Base-by-base conservation (phyloP, 2,797 vertebrate species). In the Phylloscopus collybita region DNA sequence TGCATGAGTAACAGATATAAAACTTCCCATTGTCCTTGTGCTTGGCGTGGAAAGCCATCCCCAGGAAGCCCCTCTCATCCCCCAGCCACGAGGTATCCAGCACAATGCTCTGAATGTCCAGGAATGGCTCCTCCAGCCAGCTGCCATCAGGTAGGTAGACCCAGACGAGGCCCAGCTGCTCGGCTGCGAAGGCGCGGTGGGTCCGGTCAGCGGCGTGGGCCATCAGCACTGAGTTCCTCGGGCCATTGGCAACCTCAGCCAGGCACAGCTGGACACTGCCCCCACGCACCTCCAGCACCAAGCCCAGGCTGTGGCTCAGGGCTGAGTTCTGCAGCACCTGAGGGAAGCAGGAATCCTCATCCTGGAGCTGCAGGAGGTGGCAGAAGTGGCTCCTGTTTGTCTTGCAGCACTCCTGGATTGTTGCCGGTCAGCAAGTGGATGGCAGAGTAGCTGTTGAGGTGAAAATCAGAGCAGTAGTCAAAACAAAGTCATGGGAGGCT, bases 181-280 rank as follows among this genome's bases (percentile, higher is more conserved):
- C 98, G 0, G 98, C 99, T 18, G 98, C 86, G 4, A 99, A 99
- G 98, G 98, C 95, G 45, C 97, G 96, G 64, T 98, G 98, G 5
- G 98, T 99, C 45, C 93, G 95, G 2, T 99, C 99, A 1, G 96
- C 88, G 0, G 98, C 97, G 4, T 99, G 98, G 51, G 98, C 34
- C 34, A 34, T 34, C 34, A 34, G 75, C 49, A 99, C 98, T 0
- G 98, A 98, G 92, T 98, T 99, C 93, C 98, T 98, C 86, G 98
- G 96, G 14, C 97, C 97, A 1, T 98, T 99, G 94, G 98, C 98
- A 62, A 98, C 98, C 95, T 99, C 98, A 0, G 91, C 97, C 80
- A 99, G 96, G 89, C 99, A 99, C 86, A 99, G 96, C 92, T 98
- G 98, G 53, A 99, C 95, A 60, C 98, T 99, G n/a, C 98, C 98